phyloP scores from a whole-genome alignment of 2,113 vertebrate species.

The Shinisaurus crocodilurus region DNA sequence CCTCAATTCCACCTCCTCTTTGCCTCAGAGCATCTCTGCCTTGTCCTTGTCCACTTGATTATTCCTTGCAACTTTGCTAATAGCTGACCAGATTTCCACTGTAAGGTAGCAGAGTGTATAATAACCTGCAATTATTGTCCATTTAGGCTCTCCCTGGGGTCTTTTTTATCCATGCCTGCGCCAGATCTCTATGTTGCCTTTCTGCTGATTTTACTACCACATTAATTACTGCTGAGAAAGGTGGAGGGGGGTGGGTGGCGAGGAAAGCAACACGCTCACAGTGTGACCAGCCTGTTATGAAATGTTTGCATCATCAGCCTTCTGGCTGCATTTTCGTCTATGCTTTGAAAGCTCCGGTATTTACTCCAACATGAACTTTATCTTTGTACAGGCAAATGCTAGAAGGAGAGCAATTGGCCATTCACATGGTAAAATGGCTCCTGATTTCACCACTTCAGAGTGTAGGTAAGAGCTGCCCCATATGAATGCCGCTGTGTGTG shows the following conservation, averaged over 20 bases:
- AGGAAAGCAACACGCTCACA: slow-evolving; percentile 8
- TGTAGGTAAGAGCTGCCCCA: neutral
- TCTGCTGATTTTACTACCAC: slow-evolving; percentile 78
- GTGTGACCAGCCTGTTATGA: slow-evolving; percentile 52
- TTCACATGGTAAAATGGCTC: no score
- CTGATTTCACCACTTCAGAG: neutral
- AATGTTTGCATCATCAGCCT: neutral
- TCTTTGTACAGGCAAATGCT: neutral
- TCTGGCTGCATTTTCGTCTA: neutral
- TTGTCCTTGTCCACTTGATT: slow-evolving; percentile 69
- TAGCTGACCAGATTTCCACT: slow-evolving; percentile 76
- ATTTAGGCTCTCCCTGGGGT: slow-evolving; percentile 80
- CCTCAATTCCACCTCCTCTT: neutral
- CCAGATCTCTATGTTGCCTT: slow-evolving; percentile 46
- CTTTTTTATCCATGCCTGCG: slow-evolving; percentile 72
- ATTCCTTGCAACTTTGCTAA: slow-evolving; percentile 77
- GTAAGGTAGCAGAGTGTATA: slow-evolving; percentile 76
- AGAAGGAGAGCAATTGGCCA: neutral
- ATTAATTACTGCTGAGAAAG: slow-evolving; percentile 66
- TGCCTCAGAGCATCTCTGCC: slow-evolving; percentile 20
- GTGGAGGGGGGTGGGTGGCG: neutral
- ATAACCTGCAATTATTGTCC: slow-evolving; percentile 84
- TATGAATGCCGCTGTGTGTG: neutral
- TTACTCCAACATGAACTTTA: neutral
- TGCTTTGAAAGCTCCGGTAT: neutral